Conservation (phyloP, 2,113 vertebrate species). For the Gadus macrocephalus region DNA sequence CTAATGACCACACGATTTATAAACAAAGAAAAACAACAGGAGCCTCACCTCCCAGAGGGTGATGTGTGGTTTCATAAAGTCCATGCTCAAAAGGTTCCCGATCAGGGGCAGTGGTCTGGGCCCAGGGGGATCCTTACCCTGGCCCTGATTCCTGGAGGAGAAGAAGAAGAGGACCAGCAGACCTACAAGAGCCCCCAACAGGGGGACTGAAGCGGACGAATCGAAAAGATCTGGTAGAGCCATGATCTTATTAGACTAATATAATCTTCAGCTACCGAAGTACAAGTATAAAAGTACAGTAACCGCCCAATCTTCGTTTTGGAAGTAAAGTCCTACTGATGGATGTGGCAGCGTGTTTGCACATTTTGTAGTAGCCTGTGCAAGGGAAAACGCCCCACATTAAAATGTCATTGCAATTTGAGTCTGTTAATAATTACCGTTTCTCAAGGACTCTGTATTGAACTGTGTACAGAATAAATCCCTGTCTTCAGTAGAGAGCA, state of each 20-base stretch:
- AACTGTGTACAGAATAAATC: too few species aligned
- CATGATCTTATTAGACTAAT: conserved; percentile 14
- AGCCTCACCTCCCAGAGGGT: conserved; percentile 34
- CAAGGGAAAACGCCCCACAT: too few species aligned
- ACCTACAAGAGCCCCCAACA: conserved; percentile 26
- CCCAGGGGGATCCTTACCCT: conserved; percentile 33
- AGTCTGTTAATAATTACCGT: too few species aligned
- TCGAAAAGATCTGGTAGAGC: conserved; percentile 12
- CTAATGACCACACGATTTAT: too few species aligned
- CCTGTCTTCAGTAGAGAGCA: too few species aligned
- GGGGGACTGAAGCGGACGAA: neutral
- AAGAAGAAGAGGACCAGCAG: conserved; percentile 24
- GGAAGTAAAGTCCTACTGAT: neutral
- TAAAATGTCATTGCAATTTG: too few species aligned
- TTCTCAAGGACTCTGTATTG: too few species aligned
- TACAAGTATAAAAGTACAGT: too few species aligned
- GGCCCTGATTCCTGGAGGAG: neutral
- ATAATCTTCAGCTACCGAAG: too few species aligned
- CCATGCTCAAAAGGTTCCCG: conserved; percentile 38
- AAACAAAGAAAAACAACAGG: too few species aligned
- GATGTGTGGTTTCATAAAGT: conserved; percentile 25
- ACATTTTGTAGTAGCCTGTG: too few species aligned
- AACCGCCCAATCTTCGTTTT: neutral
- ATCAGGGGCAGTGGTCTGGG: conserved; percentile 42
- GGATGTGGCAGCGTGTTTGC: too few species aligned